Evolutionary conservation across 2,797 vertebrate genomes (phyloP).

Genomic region (Hypotaenidia philippensis): DNA sequence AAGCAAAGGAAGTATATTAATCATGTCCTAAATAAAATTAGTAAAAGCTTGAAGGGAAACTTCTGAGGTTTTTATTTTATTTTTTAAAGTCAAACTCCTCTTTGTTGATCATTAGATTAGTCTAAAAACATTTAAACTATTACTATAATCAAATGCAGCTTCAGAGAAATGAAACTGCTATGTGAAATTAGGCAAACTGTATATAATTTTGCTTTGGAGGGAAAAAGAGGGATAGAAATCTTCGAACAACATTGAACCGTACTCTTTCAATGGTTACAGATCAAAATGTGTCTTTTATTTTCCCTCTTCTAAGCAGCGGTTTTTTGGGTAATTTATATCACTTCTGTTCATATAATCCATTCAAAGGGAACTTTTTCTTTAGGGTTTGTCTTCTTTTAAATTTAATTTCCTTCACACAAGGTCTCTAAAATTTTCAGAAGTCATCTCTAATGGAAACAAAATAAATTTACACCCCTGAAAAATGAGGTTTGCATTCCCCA

Average conservation of each 20-base stretch:
- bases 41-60: background rate
- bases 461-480: slow-evolving; percentile 24
- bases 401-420: slow-evolving; percentile 32
- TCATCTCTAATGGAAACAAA: slow-evolving; percentile 22
- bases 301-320: background rate
- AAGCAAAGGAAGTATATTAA: background rate
- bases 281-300: background rate
- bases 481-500: slow-evolving; percentile 58
- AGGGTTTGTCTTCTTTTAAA: background rate
- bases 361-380: background rate
- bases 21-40: background rate
- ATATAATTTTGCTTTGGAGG: background rate
- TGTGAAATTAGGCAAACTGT: background rate
- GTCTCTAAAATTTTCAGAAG: slow-evolving; percentile 8
- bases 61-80: background rate
- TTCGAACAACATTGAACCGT: background rate
- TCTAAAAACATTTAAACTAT: slow-evolving; percentile 31
- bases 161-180: background rate
- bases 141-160: background rate
- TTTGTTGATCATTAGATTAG: slow-evolving; percentile 2
- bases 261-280: background rate
- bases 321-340: background rate
- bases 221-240: background rate
- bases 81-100: background rate
- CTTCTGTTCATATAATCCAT: background rate